These are phyloP conservation scores for Meghimatium bilineatum DNA, from an alignment of 2,888 invertebrate species.

Conservation along the genomic window DNA sequence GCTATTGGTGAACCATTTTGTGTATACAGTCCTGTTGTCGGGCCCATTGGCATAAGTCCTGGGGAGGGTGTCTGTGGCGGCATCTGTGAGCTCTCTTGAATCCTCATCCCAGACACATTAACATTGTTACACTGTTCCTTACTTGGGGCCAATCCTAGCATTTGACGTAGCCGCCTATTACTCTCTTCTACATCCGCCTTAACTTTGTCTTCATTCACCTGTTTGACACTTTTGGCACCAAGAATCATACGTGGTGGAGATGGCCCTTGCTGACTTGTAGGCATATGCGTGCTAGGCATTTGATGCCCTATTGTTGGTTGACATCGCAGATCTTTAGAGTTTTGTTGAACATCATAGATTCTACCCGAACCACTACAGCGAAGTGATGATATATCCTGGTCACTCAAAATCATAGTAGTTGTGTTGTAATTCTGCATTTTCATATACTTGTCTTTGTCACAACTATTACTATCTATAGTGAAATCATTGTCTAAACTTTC, in stretches of 20 bases:
- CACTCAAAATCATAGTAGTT: slow-evolving; percentile 20
- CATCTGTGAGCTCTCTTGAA: slow-evolving; percentile 18
- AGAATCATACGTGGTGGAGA: slow-evolving; percentile 42
- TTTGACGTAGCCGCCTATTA: slow-evolving; percentile 39
- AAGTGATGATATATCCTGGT: slow-evolving; percentile 17
- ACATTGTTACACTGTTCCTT: slow-evolving; percentile 22
- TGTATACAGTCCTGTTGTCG: slow-evolving; percentile 5
- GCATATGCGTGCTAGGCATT: neutral
- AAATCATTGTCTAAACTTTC: slow-evolving; percentile 29
- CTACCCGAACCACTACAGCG: neutral
- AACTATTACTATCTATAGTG: neutral
- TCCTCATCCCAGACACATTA: slow-evolving; percentile 1
- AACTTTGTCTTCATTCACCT: slow-evolving; percentile 20
- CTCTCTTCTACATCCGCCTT: slow-evolving; percentile 42
- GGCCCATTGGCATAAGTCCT: neutral
- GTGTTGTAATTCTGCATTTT: slow-evolving; percentile 26
- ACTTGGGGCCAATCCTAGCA: slow-evolving; percentile 32
- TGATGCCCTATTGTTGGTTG: slow-evolving; percentile 8
- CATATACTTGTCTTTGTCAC: slow-evolving; percentile 12
- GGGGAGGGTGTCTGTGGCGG: slow-evolving; percentile 25
- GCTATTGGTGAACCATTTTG: slow-evolving; percentile 1
- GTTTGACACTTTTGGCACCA: slow-evolving; percentile 40
- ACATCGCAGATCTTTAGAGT: slow-evolving; percentile 21
- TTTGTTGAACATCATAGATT: neutral
- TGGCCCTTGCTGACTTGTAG: slow-evolving; percentile 9